Base-by-base conservation (phyloP, 2,113 vertebrate species). In the Chitala chitala region DNA sequence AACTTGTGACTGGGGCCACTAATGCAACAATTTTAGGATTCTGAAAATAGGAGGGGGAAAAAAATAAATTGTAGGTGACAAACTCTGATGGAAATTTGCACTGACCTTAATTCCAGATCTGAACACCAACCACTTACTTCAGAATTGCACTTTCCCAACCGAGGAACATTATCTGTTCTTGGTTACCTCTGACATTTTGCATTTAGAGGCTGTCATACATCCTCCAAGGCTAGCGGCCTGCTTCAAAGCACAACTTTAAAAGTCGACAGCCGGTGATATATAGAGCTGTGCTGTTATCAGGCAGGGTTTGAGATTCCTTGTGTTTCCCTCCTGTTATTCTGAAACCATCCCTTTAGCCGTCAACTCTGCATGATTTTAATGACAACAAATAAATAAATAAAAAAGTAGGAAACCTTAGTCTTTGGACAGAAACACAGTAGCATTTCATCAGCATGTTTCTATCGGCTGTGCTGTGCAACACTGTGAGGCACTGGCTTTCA, bases 151-250 rank as follows among this genome's bases (percentile, higher is more conserved):
- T 50, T 74, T 46, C 71, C 68, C 72, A 31, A 59, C 75, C 20
- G 55, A 56, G 68, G 72, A 53, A 63, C 71, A 77, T 76, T 78
- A 70, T 73, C 74, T 73, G 51, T 73, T 55, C 59, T 50, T 72
- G 76, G 75, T 73, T 78, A 73, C 72, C 51, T 54, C 75, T 77
- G 77, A 72, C 75, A 78, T 78, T 74, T 81, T 70, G 65, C 54
- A 70, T 70, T 82, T 72, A 77, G 74, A 75, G 65, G 61, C 77
- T 73, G 69, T 61, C 61, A 77, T 26, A 63, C 51, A 77, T 71
- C 51, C 33, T 48, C 64, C 9, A 54, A 51, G 54, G 73, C 61
- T 29, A 72, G 58, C 58, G 44, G 66, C 51, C 40, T 71, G 68
- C 75, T 76, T 64, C 44, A 76, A 66, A 72, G 54, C 55, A 13